phyloP scores from a whole-genome alignment of 1,140 invertebrate species.

The Helicoverpa zea region DNA sequence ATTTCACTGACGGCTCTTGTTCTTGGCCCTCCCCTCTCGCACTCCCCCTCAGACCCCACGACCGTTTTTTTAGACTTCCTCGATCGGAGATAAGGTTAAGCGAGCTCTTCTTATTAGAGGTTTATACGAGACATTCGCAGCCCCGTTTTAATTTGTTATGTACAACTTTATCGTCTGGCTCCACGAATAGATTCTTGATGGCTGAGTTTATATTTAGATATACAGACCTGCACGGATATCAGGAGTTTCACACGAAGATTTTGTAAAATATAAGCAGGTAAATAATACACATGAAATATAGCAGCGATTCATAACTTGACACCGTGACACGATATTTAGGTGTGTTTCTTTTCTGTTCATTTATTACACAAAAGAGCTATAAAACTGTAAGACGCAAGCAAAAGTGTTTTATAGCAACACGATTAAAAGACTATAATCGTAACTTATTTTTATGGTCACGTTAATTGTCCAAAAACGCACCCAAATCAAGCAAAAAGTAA shows the following conservation, averaged over 20 bases:
- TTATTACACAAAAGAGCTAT: not conserved
- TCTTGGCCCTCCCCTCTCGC: slow-evolving; percentile 70
- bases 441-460: slow-evolving; percentile 47
- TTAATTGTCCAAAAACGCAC: slow-evolving; percentile 49
- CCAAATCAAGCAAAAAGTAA: slow-evolving; percentile 48
- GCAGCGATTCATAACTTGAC: slow-evolving; percentile 2
- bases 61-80: slow-evolving; percentile 84
- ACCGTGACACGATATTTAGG: not conserved
- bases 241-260: slow-evolving; percentile 19
- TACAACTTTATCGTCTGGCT: slow-evolving; percentile 17
- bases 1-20: slow-evolving; percentile 86
- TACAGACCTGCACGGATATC: not conserved
- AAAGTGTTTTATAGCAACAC: slow-evolving; percentile 14
- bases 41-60: slow-evolving; percentile 64
- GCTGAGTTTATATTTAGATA: not conserved
- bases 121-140: slow-evolving; percentile 77
- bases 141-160: slow-evolving; percentile 72
- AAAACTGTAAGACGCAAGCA: not conserved
- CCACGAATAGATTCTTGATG: slow-evolving; percentile 5
- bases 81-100: slow-evolving; percentile 85
- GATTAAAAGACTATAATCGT: slow-evolving; percentile 40
- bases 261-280: too few species aligned
- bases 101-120: slow-evolving; percentile 83
- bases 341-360: not conserved
- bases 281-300: not conserved